phyloP scores from a whole-genome alignment of 2,113 vertebrate species.

The Pteronura brasiliensis region DNA sequence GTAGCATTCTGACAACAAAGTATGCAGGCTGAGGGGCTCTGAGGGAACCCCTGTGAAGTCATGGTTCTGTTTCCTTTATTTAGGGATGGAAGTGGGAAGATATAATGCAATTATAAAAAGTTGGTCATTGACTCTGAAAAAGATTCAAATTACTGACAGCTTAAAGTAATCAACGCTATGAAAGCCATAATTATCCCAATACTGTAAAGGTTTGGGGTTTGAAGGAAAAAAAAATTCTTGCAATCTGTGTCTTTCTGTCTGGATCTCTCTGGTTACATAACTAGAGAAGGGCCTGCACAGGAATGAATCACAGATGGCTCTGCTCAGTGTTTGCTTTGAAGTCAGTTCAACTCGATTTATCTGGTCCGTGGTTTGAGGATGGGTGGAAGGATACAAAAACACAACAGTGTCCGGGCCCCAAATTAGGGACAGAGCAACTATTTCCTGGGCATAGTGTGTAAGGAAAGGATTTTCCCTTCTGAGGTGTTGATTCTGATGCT shows the following conservation, averaged over 20 bases:
- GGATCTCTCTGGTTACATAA: slow-evolving; percentile 48
- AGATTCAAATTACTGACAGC: slow-evolving; percentile 57
- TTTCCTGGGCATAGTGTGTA: not conserved
- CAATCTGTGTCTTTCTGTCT: slow-evolving; percentile 38
- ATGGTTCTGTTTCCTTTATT: not conserved
- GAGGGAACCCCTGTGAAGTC: not conserved
- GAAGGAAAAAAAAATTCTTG: slow-evolving; percentile 17
- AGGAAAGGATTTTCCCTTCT: not conserved
- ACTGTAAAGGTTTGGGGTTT: slow-evolving; percentile 35
- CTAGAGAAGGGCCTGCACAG: slow-evolving; percentile 6
- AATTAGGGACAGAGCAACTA: not conserved
- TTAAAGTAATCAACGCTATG: slow-evolving; percentile 46
- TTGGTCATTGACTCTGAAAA: slow-evolving; percentile 38
- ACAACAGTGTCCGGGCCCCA: not conserved
- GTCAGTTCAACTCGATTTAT: slow-evolving; percentile 54
- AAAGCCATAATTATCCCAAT: slow-evolving; percentile 51
- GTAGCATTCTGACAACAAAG: not conserved
- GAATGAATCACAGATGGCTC: slow-evolving; percentile 58
- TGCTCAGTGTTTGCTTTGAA: slow-evolving; percentile 62
- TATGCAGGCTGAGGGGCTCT: too few species aligned
- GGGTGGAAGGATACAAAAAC: not conserved
- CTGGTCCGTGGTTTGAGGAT: slow-evolving; percentile 33
- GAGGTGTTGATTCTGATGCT: not conserved
- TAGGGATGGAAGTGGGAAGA: slow-evolving; percentile 22
- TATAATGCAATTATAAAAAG: not conserved